A percentile compares a stretch with the other conserved stretches of the same genome.
Conservation (phyloP, 2,888 invertebrate genomes). For the Ectropis crepuscularia region DNA sequence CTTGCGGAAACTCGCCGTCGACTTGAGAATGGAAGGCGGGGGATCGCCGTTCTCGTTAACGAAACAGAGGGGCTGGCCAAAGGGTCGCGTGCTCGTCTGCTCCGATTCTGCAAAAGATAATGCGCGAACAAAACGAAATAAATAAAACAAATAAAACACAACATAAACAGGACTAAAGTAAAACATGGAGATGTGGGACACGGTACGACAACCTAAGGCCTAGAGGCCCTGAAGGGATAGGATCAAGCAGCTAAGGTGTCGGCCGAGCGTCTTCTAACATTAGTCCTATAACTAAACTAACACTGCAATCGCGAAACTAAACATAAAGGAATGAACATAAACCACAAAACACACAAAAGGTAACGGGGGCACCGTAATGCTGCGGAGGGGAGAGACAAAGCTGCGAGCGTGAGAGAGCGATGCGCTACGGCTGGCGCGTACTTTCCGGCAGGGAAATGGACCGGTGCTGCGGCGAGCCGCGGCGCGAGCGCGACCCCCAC, state of each 20-base stretch:
- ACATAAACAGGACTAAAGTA: constrained; percentile 50
- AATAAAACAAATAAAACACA: constrained; percentile 60
- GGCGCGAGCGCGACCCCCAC: constrained; percentile 88
- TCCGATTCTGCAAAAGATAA: constrained; percentile 74
- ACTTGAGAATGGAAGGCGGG: constrained; percentile 81
- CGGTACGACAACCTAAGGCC: constrained; percentile 22
- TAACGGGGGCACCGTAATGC: constrained; percentile 75
- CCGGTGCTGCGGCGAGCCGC: constrained; percentile 90
- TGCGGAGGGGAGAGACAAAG: constrained; percentile 78
- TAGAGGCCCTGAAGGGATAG: constrained; percentile 62
- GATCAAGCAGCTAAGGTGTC: constrained; percentile 76
- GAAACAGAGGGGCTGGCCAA: constrained; percentile 92
- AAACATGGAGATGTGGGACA: constrained; percentile 38
- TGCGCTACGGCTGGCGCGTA: constrained; percentile 85
- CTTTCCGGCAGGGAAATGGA: constrained; percentile 95
- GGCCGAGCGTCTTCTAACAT: constrained; percentile 75
- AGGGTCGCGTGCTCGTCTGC: constrained; percentile 87
- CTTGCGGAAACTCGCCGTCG: constrained; percentile 82
- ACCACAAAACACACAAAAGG: constrained; percentile 75
- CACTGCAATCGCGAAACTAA: constrained; percentile 75
- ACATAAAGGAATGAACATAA: constrained; percentile 64
- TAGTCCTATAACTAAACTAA: constrained; percentile 75
- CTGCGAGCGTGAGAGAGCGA: constrained; percentile 75
- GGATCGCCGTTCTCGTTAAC: constrained; percentile 83
- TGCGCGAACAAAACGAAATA: constrained; percentile 72